Evolutionary conservation across 64 coral and sea anemone genomes (phyloP).

Genomic region (Montipora cactus): DNA sequence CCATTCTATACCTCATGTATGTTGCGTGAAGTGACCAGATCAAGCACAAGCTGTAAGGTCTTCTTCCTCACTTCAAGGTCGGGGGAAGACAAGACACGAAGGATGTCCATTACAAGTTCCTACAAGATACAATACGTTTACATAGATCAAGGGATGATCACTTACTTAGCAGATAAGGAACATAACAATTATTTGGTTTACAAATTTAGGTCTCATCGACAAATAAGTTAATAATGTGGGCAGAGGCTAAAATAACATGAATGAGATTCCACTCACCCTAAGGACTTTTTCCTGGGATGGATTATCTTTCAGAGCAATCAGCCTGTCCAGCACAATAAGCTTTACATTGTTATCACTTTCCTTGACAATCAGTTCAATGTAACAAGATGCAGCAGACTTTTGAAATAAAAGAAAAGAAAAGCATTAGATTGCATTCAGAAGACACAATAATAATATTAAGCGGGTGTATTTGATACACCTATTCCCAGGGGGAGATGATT

Average conservation of each 20-base stretch:
- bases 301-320: slow-evolving; percentile 92
- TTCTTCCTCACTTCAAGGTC: slow-evolving; percentile 99
- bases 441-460: neutral
- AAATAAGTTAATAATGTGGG: too few relatives aligned
- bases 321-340: slow-evolving; percentile 93
- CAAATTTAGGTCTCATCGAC: too few relatives aligned
- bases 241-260: too few relatives aligned
- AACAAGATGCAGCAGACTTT: slow-evolving; percentile 96
- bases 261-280: slow-evolving; percentile 51
- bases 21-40: slow-evolving; percentile 95
- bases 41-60: slow-evolving; percentile 93
- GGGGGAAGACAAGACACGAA: slow-evolving; percentile 92
- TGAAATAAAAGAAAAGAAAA: slow-evolving; percentile 16
- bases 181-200: too few relatives aligned
- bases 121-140: slow-evolving; percentile 1
- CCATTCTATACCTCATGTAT: slow-evolving; percentile 81
- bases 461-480: too few relatives aligned
- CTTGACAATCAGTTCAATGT: slow-evolving; percentile 99
- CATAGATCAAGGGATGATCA: too few relatives aligned
- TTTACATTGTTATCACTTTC: slow-evolving; percentile 99
- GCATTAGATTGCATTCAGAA: neutral
- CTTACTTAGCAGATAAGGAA: too few relatives aligned
- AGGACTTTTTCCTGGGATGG: slow-evolving; percentile 97
- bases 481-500: too few relatives aligned
- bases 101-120: slow-evolving; percentile 99